Base-by-base conservation (phyloP, 1,140 invertebrate species). In the Archivesica marissinica region DNA sequence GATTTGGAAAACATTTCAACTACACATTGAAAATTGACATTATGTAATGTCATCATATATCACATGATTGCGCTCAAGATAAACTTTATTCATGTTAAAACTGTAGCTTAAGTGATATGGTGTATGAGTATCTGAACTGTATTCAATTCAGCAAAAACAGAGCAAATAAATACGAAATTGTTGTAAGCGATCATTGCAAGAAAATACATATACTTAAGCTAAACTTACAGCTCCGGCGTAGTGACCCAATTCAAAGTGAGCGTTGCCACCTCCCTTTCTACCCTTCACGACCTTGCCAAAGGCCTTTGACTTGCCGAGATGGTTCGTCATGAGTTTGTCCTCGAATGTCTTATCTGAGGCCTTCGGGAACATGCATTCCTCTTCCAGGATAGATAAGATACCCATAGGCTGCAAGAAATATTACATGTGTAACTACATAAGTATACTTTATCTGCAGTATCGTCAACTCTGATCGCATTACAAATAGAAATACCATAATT, bases 341-440 rank as follows among this genome's bases (percentile, higher is more conserved):
- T 98, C 90, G 95, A 99, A 99, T 92, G 98, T 99, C 95, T 97
- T 97, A 94, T 99, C 99, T 89, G 98, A 98, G 93, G 99, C 99
- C 96, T 99, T 99, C 91, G 99, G 99, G 96, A 99, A 99, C 98
- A 99, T 99, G 97, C 98, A 99, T 95, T 99, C 98, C 97, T 99
- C 99, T 95, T 99, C 99, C 95, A 99, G 97, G 95, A 99, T 99
- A 95, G 99, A 99, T 93, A 99, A 96, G 96, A 99, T 99, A 97
- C 98, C 98, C 97, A 99, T 98, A 92, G 98, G 98, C 98, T 99
- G 95, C 77, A 88, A 89, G 30, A 52, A 83, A 20, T 79, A 38
- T n/a, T 61, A 15, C n/a, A 50, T 30, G 61, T 30, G 30, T 66
- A 30, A 7, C 23, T 59, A 59, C n/a, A 59, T 9, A 23, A 23